Percentiles rank a stretch among this genome's conserved stretches.
Conservation (phyloP, 2,888 invertebrate genomes). For the Mantis religiosa region DNA sequence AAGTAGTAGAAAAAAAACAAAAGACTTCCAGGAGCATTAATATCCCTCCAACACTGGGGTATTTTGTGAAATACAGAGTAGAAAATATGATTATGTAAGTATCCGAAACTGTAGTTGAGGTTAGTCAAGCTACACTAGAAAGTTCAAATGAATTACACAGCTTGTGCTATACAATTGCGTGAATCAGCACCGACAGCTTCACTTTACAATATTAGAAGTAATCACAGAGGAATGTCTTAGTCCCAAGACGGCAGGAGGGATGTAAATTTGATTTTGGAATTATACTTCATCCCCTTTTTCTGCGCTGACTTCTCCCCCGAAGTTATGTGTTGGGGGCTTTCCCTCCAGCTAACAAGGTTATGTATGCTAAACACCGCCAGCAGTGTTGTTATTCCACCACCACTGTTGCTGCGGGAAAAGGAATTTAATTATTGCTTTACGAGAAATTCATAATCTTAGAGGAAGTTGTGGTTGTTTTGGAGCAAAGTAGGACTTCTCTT, state of each 20-base stretch:
- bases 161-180: neutral
- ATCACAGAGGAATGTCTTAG: neutral
- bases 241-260: neutral
- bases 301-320: neutral
- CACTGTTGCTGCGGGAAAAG: slow-evolving; percentile 16
- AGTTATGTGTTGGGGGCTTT: neutral
- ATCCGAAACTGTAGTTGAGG: too few species aligned
- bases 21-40: too few species aligned
- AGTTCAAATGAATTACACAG: too few species aligned
- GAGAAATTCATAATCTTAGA: slow-evolving; percentile 30
- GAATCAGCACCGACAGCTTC: neutral
- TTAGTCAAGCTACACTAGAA: too few species aligned
- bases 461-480: slow-evolving; percentile 21
- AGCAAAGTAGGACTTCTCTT: neutral
- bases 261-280: slow-evolving; percentile 7
- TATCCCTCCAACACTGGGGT: too few species aligned
- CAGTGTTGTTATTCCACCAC: slow-evolving; percentile 16
- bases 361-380: slow-evolving; percentile 27
- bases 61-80: too few species aligned
- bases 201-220: neutral
- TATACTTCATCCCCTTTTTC: neutral
- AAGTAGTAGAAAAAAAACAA: too few species aligned
- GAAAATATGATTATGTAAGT: too few species aligned
- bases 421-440: slow-evolving; percentile 31
- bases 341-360: slow-evolving; percentile 26